Conservation (phyloP, 2,888 invertebrate genomes). For the Drosophila rubida region DNA sequence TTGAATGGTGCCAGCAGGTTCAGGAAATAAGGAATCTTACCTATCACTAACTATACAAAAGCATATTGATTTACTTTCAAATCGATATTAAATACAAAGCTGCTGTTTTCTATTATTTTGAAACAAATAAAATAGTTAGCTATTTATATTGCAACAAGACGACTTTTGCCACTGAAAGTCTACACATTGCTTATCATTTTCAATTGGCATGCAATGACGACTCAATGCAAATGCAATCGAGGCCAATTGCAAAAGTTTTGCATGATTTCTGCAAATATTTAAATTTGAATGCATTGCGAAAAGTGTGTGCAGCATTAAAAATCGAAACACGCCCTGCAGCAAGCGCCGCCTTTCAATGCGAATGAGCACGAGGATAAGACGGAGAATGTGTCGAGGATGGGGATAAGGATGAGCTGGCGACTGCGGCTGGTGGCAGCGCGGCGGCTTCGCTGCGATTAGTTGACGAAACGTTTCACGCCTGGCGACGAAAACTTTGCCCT, state of each 20-base stretch:
- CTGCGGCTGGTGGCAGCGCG: conserved; percentile 22
- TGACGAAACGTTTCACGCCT: conserved; percentile 82
- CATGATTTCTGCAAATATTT: too few species aligned
- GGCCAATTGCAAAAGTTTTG: too few species aligned
- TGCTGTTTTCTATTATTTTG: too few species aligned
- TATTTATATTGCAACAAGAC: too few species aligned
- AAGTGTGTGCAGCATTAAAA: conserved; percentile 32
- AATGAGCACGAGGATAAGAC: conserved; percentile 1
- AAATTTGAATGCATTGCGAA: background rate
- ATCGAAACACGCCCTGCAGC: conserved; percentile 47
- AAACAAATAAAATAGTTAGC: too few species aligned
- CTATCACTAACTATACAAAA: background rate
- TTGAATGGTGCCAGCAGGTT: conserved; percentile 26
- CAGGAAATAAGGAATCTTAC: background rate
- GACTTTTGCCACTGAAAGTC: too few species aligned
- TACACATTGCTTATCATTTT: too few species aligned
- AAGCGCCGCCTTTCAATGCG: conserved; percentile 25
- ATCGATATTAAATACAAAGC: too few species aligned
- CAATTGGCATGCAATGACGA: too few species aligned
- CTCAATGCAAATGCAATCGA: too few species aligned
- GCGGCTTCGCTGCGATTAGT: conserved; percentile 68
- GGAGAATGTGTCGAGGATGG: conserved; percentile 16
- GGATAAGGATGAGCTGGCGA: conserved; percentile 7
- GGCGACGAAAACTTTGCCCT: conserved; percentile 74
- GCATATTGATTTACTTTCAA: background rate